A percentile compares a stretch with the other conserved stretches of the same genome.
These are phyloP conservation scores for Plebejus anna DNA, from an alignment of 2,888 invertebrate species.

Conservation along the genomic window DNA sequence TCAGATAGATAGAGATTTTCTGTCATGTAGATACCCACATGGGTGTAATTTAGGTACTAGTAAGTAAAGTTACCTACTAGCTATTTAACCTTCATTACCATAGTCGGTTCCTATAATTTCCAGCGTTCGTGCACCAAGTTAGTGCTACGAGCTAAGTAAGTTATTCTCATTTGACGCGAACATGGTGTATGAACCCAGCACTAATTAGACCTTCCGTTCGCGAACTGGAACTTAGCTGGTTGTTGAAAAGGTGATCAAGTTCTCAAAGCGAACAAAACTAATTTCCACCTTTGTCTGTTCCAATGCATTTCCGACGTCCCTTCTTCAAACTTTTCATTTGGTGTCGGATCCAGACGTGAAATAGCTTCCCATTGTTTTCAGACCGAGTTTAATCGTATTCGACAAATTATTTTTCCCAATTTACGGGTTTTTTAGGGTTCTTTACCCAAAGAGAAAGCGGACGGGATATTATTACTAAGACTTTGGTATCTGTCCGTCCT, in stretches of 20 bases:
- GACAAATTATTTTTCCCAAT: background rate
- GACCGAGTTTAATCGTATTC: background rate
- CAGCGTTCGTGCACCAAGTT: background rate
- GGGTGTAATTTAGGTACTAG: background rate
- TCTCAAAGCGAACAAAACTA: conserved; percentile 7
- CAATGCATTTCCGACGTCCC: background rate
- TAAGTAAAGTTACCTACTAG: background rate
- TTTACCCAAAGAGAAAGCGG: too few relatives aligned
- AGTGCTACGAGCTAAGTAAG: background rate
- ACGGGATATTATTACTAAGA: too few relatives aligned
- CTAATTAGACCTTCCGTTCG: background rate
- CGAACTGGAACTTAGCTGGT: background rate
- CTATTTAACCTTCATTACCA: background rate
- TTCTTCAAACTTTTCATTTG: background rate
- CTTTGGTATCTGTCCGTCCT: too few relatives aligned
- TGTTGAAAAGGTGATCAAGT: conserved; percentile 11
- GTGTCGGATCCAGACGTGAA: background rate
- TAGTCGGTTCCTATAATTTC: background rate
- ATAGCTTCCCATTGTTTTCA: background rate
- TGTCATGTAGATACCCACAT: background rate
- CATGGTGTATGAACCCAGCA: conserved; percentile 2
- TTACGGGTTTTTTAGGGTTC: background rate
- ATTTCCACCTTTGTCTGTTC: conserved; percentile 6
- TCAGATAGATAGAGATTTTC: too few relatives aligned
- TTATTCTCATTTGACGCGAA: background rate